phyloP scores from a whole-genome alignment of 2,888 invertebrate genomes.

The Euproctis similis region DNA sequence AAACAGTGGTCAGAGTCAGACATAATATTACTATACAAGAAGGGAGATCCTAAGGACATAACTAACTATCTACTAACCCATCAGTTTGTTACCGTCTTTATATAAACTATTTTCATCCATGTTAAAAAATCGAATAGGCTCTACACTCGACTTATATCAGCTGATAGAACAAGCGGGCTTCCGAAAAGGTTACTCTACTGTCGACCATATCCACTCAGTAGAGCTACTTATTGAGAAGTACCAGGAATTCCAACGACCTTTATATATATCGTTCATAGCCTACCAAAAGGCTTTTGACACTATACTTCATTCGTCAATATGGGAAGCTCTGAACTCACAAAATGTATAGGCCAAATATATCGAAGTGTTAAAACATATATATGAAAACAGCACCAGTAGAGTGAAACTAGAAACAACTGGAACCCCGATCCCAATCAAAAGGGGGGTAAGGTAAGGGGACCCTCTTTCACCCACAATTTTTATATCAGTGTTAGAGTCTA shows the following conservation, averaged over 20 bases:
- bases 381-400: too few species aligned
- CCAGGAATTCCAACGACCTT: constrained; percentile 1
- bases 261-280: neutral
- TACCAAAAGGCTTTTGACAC: too few species aligned
- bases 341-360: too few species aligned
- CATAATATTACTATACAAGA: constrained; percentile 4
- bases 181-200: constrained; percentile 6
- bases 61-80: constrained; percentile 3
- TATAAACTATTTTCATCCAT: constrained; percentile 4
- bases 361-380: too few species aligned
- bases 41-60: constrained; percentile 1
- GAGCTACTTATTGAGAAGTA: constrained; percentile 6
- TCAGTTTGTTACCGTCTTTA: constrained; percentile 1
- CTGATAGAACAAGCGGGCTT: constrained; percentile 7
- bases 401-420: too few species aligned
- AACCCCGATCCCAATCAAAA: too few species aligned
- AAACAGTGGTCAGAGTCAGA: constrained; percentile 2
- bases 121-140: constrained; percentile 6
- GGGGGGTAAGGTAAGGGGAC: too few species aligned
- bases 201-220: constrained; percentile 9
- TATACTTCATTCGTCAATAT: too few species aligned
- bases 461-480: too few species aligned
- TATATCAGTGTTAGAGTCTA: too few species aligned
- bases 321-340: too few species aligned
- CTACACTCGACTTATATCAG: constrained; percentile 4